These are phyloP conservation scores for Poeciliopsis prolifica DNA, from an alignment of 2,113 vertebrate species.

Conservation along the genomic window DNA sequence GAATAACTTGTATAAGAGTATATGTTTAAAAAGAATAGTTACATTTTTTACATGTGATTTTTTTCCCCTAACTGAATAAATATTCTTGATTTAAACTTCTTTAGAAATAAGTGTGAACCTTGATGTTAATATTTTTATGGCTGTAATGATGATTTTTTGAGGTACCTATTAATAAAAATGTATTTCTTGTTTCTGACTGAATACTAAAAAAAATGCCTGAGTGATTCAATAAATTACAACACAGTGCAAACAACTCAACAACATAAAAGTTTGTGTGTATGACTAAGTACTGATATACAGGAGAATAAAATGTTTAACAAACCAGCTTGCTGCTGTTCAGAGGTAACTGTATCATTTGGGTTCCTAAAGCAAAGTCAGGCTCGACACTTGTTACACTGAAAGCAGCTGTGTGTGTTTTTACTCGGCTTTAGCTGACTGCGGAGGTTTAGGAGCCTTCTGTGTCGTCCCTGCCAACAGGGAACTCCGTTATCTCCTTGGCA, in stretches of 20 bases:
- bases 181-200: background rate
- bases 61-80: too few species aligned
- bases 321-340: conserved; percentile 14
- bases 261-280: background rate
- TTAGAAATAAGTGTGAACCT: too few species aligned
- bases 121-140: too few species aligned
- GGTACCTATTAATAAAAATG: background rate
- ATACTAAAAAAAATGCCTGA: background rate
- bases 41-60: too few species aligned
- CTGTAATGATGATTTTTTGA: background rate
- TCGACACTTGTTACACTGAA: background rate
- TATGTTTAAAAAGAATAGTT: background rate
- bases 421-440: background rate
- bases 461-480: conserved; percentile 87
- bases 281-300: background rate
- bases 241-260: background rate
- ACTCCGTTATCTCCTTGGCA: conserved; percentile 83
- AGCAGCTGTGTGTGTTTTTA: conserved; percentile 2
- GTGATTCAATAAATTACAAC: background rate
- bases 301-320: background rate
- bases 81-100: too few species aligned
- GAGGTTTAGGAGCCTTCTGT: conserved; percentile 19
- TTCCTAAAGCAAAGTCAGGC: conserved; percentile 40
- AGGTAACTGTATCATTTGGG: conserved; percentile 19
- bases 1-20: background rate